phyloP scores from a whole-genome alignment of 2,797 vertebrate species.

The Monodelphis domestica region DNA sequence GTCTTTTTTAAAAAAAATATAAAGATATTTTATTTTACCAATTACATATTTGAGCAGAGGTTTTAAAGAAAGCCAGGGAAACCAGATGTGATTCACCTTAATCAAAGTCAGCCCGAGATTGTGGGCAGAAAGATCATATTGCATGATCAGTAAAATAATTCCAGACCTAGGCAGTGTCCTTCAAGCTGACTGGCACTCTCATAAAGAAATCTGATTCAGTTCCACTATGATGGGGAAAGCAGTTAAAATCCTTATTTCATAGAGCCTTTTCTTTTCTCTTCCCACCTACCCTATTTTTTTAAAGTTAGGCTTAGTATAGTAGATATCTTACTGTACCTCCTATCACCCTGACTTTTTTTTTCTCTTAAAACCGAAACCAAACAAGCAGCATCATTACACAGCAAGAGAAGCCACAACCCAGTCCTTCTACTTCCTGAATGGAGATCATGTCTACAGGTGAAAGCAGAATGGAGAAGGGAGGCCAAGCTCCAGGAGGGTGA shows the following conservation, averaged over 20 bases:
- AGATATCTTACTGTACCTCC: not conserved
- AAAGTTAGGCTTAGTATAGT: not conserved
- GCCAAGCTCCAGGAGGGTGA: not conserved
- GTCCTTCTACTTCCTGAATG: not conserved
- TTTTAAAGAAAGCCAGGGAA: not conserved
- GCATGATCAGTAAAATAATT: not conserved
- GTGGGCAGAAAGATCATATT: not conserved
- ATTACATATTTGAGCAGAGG: not conserved
- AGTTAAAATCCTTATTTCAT: not conserved
- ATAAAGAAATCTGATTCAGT: not conserved
- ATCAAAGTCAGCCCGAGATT: not conserved
- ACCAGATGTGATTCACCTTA: not conserved
- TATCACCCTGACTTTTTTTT: not conserved
- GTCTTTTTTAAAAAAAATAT: no score
- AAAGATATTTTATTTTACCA: no score
- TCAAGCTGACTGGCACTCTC: not conserved
- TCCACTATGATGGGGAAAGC: not conserved
- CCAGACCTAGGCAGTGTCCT: not conserved
- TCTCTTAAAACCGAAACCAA: constrained; percentile 8
- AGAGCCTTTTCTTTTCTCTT: not conserved
- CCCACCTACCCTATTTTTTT: not conserved
- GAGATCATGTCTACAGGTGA: not conserved
- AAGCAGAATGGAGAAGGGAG: not conserved
- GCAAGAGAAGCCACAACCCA: not conserved
- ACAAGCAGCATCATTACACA: not conserved